phyloP scores from a whole-genome alignment of 2,797 vertebrate species.

The Poeciliopsis gracilis region DNA sequence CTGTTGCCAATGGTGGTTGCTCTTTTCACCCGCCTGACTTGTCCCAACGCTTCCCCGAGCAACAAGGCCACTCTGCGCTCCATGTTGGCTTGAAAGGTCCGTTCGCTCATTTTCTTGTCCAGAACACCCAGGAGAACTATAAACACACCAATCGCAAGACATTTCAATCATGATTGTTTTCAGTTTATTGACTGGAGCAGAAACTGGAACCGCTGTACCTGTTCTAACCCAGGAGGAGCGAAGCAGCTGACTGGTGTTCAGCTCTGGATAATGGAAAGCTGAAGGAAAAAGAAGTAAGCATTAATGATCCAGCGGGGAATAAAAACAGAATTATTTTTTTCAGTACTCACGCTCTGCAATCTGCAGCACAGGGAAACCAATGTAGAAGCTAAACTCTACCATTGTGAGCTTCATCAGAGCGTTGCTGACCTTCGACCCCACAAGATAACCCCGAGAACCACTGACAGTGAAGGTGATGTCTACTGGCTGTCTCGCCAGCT shows the following conservation, averaged over 20 bases:
- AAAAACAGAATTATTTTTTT: not conserved
- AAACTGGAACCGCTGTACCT: slow-evolving; percentile 78
- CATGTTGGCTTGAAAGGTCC: slow-evolving; percentile 91
- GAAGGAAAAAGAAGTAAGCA: slow-evolving; percentile 4
- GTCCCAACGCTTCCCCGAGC: slow-evolving; percentile 85
- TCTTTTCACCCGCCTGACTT: slow-evolving; percentile 85
- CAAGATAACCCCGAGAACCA: slow-evolving; percentile 80
- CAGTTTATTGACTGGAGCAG: not conserved
- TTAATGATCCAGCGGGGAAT: not conserved
- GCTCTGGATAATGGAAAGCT: slow-evolving; percentile 93
- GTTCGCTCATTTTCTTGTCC: slow-evolving; percentile 86
- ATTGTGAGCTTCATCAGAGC: slow-evolving; percentile 88
- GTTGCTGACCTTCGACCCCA: slow-evolving; percentile 90
- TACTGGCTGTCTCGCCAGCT: slow-evolving; percentile 83
- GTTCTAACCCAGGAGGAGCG: slow-evolving; percentile 97
- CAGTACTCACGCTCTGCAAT: slow-evolving; percentile 94
- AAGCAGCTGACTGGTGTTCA: slow-evolving; percentile 91
- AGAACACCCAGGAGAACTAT: slow-evolving; percentile 92
- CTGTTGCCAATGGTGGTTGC: slow-evolving; percentile 88
- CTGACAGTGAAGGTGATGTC: slow-evolving; percentile 88
- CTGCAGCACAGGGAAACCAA: slow-evolving; percentile 94
- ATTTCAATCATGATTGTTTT: not conserved
- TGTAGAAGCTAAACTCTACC: slow-evolving; percentile 98
- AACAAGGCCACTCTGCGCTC: slow-evolving; percentile 91
- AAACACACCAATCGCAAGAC: slow-evolving; percentile 25